Evolutionary conservation across 2,797 vertebrate species (phyloP), one percentile per base, ranked within the genome.

Genomic region (Glossophaga mutica): DNA sequence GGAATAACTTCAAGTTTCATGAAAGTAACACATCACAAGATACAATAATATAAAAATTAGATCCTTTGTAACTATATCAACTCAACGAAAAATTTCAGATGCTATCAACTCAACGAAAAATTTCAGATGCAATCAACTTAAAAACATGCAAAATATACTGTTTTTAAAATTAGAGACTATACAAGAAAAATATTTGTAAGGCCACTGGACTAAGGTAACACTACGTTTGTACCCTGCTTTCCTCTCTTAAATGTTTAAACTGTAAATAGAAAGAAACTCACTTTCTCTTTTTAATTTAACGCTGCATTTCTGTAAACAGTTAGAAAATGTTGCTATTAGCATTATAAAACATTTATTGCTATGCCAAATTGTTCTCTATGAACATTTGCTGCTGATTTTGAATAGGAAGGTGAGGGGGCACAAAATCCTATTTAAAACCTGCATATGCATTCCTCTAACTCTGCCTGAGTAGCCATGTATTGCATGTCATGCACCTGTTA

Each of bases 261-360:
- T 78, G 18, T 55, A 96, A 95, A 84, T 50, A 81, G 39, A 89
- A 92, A 74, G 21, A 87, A 39, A 89, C 19, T 82, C 46, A 46
- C 10, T 71, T 92, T 92, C 86, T 39, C 42, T 71, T 96, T 90
- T 76, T 42, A 93, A 73, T 77, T 91, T 57, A 95, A 94, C 59
- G 39, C 44, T 68, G n/a, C 44, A 89, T 86, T 90, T 93, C 82
- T 82, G 10, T 59, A 94, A 92, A 68, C 76, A 87, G 19, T 67
- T 93, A 92, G 24, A 94, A 93, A 95, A 94, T 70, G 82, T 86
- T 96, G 83, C 48, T 94, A 78, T 3, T 94, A 91, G 78, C 74
- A 94, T 94, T 52, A 92, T 48, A 57, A 96, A 97, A 96, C 55
- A 96, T 82, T 79, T 78, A 90, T 82, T 95, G 70, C 86, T 90